Base-by-base conservation (phyloP, 2,888 invertebrate genomes). In the Scaeva pyrastri region DNA sequence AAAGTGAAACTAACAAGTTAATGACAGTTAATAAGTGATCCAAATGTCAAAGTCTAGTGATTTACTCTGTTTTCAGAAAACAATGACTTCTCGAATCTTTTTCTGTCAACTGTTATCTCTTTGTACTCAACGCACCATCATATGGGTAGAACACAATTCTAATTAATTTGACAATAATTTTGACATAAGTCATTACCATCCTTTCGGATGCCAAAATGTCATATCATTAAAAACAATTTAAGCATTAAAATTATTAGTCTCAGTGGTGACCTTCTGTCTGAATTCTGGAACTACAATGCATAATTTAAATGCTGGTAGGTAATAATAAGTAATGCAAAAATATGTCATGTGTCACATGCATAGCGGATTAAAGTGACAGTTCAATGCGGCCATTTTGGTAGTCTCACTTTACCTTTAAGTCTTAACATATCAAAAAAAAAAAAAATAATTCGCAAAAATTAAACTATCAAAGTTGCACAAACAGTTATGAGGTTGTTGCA, bases 401-500 rank as follows among this genome's bases (percentile, higher is more conserved):
- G 21, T 50, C 21, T 21, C 19, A 2, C 21, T 21, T n/a, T 55
- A 10, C 16, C 36, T 16, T 43, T 10, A 21, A 50, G 21, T 12
- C 1, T 7, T 19, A n/a, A n/a, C n/a, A 2, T 4, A 11, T 48
- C 19, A 6, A 12, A 50, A 1, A 21, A 19, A 19, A 50, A 23
- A 2, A 21, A 36, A 19, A 19, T 8, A 19, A 14, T 48, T 19
- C 19, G 10, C 16, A 8, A 48, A 48, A 48, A 16, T n/a, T 8
- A 39, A 12, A 60, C 2, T 8, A 14, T 60, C 14, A 60, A 48
- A 36, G 1, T 48, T 26, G 26, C 64, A 16, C 2, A 43, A 16
- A 12, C 14, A 48, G 21, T 36, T n/a, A 45, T 70, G n/a, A 83
- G 56, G 43, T 77, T 48, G 43, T 71, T 75, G 52, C 55, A 58